phyloP scores from a whole-genome alignment of 2,888 invertebrate genomes.

The Proisotoma minuta region DNA sequence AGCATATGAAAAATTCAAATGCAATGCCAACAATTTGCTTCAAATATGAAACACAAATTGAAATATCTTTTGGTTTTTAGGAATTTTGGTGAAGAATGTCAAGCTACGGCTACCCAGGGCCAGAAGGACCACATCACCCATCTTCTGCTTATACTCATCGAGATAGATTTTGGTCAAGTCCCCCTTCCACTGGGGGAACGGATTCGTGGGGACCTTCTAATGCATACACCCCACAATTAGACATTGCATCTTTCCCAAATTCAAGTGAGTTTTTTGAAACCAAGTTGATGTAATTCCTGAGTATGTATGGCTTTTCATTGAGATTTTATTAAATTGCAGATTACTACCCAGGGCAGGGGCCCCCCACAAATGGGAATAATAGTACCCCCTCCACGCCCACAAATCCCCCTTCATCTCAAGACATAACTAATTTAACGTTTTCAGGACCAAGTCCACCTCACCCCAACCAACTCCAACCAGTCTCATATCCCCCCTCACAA shows the following conservation, averaged over 20 bases:
- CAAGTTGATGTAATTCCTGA: no score
- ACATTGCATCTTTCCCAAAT: slow-evolving; percentile 25
- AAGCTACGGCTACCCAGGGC: slow-evolving; percentile 28
- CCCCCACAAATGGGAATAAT: no score
- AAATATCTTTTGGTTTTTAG: no score
- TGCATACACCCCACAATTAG: slow-evolving; percentile 37
- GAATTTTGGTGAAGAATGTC: slow-evolving; percentile 31
- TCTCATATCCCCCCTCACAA: slow-evolving; percentile 36
- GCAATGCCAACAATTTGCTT: no score
- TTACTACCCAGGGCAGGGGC: no score
- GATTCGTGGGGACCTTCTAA: slow-evolving; percentile 32
- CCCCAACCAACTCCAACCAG: slow-evolving; percentile 29
- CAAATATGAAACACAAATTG: no score
- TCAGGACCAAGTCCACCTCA: slow-evolving; percentile 43
- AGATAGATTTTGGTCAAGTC: slow-evolving; percentile 40
- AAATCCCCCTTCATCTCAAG: no score
- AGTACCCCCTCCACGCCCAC: no score
- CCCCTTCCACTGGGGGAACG: slow-evolving; percentile 17
- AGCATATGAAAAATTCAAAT: no score
- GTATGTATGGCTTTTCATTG: no score
- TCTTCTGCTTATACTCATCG: slow-evolving; percentile 36
- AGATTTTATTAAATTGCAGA: no score
- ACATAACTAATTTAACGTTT: slow-evolving; percentile 36
- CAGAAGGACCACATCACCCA: slow-evolving; percentile 21
- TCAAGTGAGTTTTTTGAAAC: background rate